Evolutionary conservation across 2,113 vertebrate genomes (phyloP).

Genomic region (Phocoena phocoena): DNA sequence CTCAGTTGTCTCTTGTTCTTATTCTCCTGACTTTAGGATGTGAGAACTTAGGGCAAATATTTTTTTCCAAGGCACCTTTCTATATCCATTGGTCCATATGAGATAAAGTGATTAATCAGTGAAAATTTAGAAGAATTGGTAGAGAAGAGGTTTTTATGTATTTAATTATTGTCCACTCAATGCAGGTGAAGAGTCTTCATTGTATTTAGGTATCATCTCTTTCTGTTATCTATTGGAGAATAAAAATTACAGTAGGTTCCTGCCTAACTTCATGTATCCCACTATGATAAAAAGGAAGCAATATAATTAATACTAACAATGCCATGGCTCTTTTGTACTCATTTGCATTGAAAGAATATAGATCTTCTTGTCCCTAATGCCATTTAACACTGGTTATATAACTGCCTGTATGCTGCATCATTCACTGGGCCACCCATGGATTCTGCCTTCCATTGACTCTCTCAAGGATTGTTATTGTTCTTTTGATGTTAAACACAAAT

Average conservation of each 20-base stretch:
- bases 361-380: background rate
- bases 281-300: background rate
- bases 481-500: background rate
- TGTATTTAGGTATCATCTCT: background rate
- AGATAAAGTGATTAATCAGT: background rate
- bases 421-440: background rate
- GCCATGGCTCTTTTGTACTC: background rate
- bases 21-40: background rate
- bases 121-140: background rate
- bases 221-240: background rate
- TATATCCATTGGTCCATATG: background rate
- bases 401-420: background rate
- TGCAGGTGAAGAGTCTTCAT: background rate
- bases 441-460: background rate
- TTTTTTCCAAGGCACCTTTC: background rate
- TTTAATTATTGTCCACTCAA: background rate
- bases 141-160: background rate
- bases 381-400: background rate
- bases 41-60: background rate
- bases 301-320: background rate
- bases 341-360: background rate
- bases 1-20: background rate
- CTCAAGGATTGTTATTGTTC: background rate
- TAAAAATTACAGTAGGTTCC: background rate
- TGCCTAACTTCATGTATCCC: background rate